Conservation (phyloP, 2,797 vertebrate genomes). For the Octomys mimax region DNA sequence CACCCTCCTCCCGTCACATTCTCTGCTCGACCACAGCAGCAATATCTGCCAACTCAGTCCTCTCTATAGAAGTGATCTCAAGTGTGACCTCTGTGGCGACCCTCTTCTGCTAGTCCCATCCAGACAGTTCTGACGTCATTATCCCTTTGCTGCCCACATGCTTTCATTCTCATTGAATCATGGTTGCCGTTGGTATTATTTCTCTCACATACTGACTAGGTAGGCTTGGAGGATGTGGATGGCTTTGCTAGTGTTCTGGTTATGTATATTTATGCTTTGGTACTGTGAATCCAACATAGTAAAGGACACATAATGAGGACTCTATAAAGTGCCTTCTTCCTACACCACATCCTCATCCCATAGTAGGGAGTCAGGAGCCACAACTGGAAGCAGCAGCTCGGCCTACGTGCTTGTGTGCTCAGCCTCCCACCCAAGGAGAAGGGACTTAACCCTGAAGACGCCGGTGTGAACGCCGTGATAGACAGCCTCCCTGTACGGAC, state of each 20-base stretch:
- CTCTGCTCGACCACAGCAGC: background rate
- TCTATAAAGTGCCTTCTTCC: background rate
- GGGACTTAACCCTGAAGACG: accelerated
- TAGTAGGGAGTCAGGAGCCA: background rate
- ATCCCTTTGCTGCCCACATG: background rate
- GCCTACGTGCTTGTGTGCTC: background rate
- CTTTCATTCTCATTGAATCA: background rate
- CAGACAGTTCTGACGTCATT: background rate
- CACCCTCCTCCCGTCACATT: background rate
- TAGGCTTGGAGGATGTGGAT: background rate
- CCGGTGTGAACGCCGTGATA: accelerated
- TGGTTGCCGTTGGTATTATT: background rate
- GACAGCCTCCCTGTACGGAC: background rate
- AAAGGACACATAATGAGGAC: background rate
- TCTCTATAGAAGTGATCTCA: background rate
- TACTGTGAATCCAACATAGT: background rate
- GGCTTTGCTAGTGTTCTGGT: background rate
- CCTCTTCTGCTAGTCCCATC: too few relatives aligned
- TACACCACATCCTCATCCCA: accelerated
- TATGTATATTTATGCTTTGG: background rate
- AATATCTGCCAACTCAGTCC: background rate
- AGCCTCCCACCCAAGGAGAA: background rate
- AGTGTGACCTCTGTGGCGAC: background rate
- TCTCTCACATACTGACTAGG: background rate
- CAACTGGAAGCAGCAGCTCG: background rate